Percentiles rank a stretch among this genome's conserved stretches.
These are phyloP conservation scores for Lymantria monacha DNA, from an alignment of 2,888 invertebrate genomes.

Conservation along the genomic window DNA sequence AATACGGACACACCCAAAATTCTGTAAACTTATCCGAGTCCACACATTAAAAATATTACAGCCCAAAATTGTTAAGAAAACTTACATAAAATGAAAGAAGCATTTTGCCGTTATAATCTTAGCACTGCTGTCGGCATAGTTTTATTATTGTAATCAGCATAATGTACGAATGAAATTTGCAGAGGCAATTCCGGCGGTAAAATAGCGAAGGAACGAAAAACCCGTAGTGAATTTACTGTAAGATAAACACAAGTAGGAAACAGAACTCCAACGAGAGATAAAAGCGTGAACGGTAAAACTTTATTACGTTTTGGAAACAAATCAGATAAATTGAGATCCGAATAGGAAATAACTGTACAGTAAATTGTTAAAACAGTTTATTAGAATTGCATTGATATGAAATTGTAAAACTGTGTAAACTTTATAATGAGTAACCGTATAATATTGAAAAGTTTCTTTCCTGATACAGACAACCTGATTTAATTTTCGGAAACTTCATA, in stretches of 20 bases:
- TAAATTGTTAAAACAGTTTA: not conserved
- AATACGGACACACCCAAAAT: not conserved
- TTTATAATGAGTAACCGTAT: not conserved
- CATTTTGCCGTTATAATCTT: slow-evolving; percentile 9
- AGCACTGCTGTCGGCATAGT: slow-evolving; percentile 17
- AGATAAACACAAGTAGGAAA: slow-evolving; percentile 28
- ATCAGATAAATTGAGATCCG: not conserved
- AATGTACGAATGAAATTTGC: slow-evolving; percentile 32
- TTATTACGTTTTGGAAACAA: slow-evolving; percentile 1
- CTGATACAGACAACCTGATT: too few relatives aligned
- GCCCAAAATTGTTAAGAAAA: not conserved
- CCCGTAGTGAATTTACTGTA: slow-evolving; percentile 24
- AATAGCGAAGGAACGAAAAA: slow-evolving; percentile 29
- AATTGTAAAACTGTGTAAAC: not conserved
- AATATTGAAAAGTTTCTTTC: not conserved
- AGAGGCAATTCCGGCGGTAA: slow-evolving; percentile 30
- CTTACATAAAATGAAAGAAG: slow-evolving; percentile 13
- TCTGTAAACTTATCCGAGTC: not conserved
- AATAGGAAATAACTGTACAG: slow-evolving; percentile 1
- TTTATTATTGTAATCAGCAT: slow-evolving; percentile 30
- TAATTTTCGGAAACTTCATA: too few relatives aligned
- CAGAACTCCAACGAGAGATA: slow-evolving; percentile 11
- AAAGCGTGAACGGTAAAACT: slow-evolving; percentile 4
- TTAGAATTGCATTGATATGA: not conserved
- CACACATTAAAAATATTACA: not conserved